These are phyloP conservation scores for Corythaeola cristata DNA, from an alignment of 2,113 vertebrate genomes.

Conservation along the genomic window DNA sequence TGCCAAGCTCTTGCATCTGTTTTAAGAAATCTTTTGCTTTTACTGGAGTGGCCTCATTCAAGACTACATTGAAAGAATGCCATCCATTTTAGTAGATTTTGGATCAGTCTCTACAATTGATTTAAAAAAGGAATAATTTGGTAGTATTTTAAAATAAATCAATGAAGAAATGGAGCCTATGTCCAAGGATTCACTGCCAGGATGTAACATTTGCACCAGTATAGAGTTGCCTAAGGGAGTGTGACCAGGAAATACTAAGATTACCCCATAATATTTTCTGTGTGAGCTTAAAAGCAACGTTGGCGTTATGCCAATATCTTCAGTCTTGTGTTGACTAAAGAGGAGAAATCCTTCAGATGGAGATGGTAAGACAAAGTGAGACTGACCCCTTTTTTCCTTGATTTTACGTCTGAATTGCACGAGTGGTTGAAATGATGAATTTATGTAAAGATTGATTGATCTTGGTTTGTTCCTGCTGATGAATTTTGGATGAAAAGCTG, in stretches of 20 bases:
- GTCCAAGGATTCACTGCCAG: conserved; percentile 9
- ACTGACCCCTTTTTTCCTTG: neutral
- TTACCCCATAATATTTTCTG: conserved; percentile 39
- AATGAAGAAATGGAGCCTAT: neutral
- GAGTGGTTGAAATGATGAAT: neutral
- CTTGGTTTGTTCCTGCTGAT: neutral
- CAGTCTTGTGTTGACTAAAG: neutral
- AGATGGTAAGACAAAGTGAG: neutral
- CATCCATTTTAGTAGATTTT: conserved; percentile 4
- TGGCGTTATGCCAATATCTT: neutral
- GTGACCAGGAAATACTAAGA: conserved; percentile 48
- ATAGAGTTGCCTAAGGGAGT: neutral
- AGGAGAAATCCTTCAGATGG: neutral
- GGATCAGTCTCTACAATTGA: neutral
- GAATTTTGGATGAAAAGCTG: neutral
- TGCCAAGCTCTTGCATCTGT: neutral
- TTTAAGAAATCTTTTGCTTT: neutral
- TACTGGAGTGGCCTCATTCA: neutral
- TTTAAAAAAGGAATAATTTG: neutral
- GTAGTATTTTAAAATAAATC: conserved; percentile 16
- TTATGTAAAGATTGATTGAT: neutral
- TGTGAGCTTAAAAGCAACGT: conserved; percentile 44
- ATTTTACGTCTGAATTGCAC: neutral
- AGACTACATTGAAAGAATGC: neutral
- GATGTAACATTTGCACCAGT: conserved; percentile 19